Conservation (phyloP, 2,113 vertebrate genomes). For the Indicator maculatus region DNA sequence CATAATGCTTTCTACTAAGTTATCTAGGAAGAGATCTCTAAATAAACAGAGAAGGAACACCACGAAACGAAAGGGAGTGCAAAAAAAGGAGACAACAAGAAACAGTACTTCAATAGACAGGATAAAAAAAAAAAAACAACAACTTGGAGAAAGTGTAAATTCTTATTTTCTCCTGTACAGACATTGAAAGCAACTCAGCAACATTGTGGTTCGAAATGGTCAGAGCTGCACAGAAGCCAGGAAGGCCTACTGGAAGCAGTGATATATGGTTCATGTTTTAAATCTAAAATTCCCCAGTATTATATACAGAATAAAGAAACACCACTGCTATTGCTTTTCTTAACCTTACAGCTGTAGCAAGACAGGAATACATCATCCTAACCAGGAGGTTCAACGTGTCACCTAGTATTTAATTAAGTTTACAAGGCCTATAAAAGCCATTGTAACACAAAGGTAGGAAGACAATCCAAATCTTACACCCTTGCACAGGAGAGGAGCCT, state of each 20-base stretch:
- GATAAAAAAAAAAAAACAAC: neutral
- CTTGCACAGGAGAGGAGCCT: neutral
- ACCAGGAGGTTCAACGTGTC: neutral
- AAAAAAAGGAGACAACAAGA: conserved; percentile 27
- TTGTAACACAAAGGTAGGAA: neutral
- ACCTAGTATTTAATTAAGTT: neutral
- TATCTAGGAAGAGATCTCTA: conserved; percentile 59
- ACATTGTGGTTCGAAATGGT: neutral
- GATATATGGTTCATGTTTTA: neutral
- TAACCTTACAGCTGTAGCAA: neutral
- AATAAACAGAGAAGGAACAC: conserved; percentile 42
- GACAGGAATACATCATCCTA: neutral
- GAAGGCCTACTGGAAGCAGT: neutral
- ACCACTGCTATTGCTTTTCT: neutral
- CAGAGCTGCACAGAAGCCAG: neutral
- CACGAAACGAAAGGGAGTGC: conserved; percentile 24
- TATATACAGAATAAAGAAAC: neutral
- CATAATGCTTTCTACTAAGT: conserved; percentile 22
- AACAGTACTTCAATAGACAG: conserved; percentile 42
- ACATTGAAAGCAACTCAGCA: conserved; percentile 25
- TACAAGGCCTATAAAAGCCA: neutral
- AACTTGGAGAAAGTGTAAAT: neutral
- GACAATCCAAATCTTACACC: neutral
- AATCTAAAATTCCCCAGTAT: neutral
- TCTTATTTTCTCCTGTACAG: neutral